Percentiles rank a stretch among this genome's conserved stretches.
Conservation (phyloP, 2,113 vertebrate species). For the Tautogolabrus adspersus region DNA sequence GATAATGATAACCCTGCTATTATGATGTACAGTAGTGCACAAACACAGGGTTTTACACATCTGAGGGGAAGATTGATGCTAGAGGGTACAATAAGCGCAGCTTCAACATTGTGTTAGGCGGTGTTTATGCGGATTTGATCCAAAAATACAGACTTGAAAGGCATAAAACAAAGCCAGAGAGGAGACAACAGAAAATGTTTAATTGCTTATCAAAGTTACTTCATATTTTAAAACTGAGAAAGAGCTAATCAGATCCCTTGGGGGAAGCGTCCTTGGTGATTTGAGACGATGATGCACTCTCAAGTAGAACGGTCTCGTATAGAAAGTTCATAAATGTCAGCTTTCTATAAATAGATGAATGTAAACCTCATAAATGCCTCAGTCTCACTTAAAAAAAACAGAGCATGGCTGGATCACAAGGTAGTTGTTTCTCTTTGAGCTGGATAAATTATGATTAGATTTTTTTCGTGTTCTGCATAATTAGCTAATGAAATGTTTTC, state of each 20-base stretch:
- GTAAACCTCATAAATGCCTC: constrained; percentile 73
- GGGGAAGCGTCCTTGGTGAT: constrained; percentile 82
- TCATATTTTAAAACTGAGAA: constrained; percentile 75
- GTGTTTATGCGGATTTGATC: constrained; percentile 73
- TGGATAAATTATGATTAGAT: constrained; percentile 44
- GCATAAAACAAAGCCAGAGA: constrained; percentile 69
- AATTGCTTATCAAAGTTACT: constrained; percentile 87
- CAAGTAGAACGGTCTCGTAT: constrained; percentile 59
- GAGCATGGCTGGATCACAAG: constrained; percentile 37
- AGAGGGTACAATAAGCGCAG: constrained; percentile 55
- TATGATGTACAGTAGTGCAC: constrained; percentile 63
- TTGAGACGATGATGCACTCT: constrained; percentile 76
- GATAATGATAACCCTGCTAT: constrained; percentile 74
- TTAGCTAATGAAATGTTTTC: constrained; percentile 62
- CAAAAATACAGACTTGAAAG: constrained; percentile 81
- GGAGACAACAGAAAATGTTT: constrained; percentile 81
- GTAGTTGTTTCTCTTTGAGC: constrained; percentile 61
- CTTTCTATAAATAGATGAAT: constrained; percentile 80
- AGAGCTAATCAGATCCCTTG: constrained; percentile 82
- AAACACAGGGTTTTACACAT: constrained; percentile 61
- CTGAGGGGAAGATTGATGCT: constrained; percentile 66
- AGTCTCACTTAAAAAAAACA: constrained; percentile 37
- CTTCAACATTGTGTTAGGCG: constrained; percentile 50
- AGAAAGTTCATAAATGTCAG: constrained; percentile 81
- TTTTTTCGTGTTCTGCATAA: constrained; percentile 52